Base-by-base conservation (phyloP, 2,113 vertebrate genomes). In the Apaloderma vittatum region DNA sequence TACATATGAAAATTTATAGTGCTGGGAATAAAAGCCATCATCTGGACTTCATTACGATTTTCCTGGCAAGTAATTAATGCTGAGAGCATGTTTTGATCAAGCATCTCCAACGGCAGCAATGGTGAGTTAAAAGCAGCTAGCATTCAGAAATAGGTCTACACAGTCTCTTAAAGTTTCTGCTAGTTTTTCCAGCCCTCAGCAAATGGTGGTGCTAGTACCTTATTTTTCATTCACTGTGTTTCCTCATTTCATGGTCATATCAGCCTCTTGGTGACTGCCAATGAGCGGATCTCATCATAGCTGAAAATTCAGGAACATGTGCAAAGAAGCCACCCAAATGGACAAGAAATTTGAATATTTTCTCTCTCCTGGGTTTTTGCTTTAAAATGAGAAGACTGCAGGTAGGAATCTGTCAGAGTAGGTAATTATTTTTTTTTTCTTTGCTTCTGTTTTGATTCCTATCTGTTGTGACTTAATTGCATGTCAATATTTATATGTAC, bases 131-230 rank as follows among this genome's bases (percentile, higher is more conserved):
- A 97, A 66, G 55, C 77, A 16, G 67, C 62, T 84, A 75, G 26
- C 11, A 26, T n/a, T 86, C 30, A 90, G 71, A 74, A 81, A 88
- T 20, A 68, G 74, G 71, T 95, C 71, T 90, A 65, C 51, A 52
- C 14, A 55, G 81, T 70, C 86, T 94, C 83, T 96, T 94, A 34
- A 90, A 90, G 77, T 85, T 78, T 76, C 12, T 94, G 34, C 94
- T 82, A 90, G 96, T 97, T 94, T 97, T 98, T 95, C 98, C 98
- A 97, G 43, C 90, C 97, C 97, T 95, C 97, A 98, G 98, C 98
- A 98, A 98, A 98, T 4, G 98, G 98, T 98, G 98, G 98, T 98
- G 98, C 98, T 98, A 98, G 98, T 94, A 98, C 97, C 98, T 98
- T 97, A 98, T 94, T 98, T 98, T 98, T 98, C 97, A 97, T 95